Conservation (phyloP, 2,888 invertebrate genomes). For the Ptychoptera albimana region DNA sequence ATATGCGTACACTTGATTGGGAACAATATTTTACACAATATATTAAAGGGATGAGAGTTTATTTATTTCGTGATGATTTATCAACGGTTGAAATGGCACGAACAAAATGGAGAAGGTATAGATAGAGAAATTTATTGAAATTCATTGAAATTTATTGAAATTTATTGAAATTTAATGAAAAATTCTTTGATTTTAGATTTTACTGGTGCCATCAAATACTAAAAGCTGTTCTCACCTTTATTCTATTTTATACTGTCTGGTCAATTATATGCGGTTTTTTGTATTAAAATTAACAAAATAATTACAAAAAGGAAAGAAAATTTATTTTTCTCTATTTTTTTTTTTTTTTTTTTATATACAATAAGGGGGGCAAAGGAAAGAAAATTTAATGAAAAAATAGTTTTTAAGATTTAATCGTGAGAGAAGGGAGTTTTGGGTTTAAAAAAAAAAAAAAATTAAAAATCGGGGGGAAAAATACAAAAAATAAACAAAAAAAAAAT, state of each 20-base stretch:
- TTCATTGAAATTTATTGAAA: not conserved
- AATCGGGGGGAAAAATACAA: no score
- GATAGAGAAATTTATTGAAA: not conserved
- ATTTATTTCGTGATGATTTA: conserved; percentile 56
- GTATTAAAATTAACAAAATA: no score
- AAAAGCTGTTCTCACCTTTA: conserved; percentile 24
- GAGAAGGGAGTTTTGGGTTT: no score
- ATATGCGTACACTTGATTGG: conserved; percentile 58
- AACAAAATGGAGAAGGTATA: conserved; percentile 40
- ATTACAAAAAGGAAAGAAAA: no score
- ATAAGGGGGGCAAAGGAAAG: no score
- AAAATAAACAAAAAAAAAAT: no score
- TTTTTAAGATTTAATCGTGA: no score
- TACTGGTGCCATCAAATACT: conserved; percentile 37
- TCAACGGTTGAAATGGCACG: conserved; percentile 44
- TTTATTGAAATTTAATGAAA: no score
- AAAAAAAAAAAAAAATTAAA: no score
- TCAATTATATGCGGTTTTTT: conserved; percentile 13
- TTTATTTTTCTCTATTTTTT: no score
- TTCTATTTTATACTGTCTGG: conserved; percentile 32
- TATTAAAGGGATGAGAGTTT: conserved; percentile 49
- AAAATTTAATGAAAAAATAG: no score
- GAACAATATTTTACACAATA: conserved; percentile 48
- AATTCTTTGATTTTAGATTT: conserved; percentile 37
- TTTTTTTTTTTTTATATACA: no score